These are phyloP conservation scores for Drosophila nasuta DNA, from an alignment of 1,140 invertebrate species.

Conservation along the genomic window DNA sequence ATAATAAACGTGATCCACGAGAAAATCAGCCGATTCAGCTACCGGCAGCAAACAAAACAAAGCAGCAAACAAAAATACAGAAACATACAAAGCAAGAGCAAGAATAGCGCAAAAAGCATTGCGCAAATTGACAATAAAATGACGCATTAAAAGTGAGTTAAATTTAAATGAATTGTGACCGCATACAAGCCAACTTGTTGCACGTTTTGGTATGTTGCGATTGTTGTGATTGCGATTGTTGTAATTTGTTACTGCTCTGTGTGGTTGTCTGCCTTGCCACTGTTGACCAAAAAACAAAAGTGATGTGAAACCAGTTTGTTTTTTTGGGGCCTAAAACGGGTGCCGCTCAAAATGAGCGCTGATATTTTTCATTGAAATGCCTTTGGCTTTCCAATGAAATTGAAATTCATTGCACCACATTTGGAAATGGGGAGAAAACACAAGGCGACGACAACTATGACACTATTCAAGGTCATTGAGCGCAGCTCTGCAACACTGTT, in stretches of 20 bases:
- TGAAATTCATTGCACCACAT: slow-evolving; percentile 32
- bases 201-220: slow-evolving; percentile 39
- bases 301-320: slow-evolving; percentile 45
- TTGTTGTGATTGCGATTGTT: slow-evolving; percentile 35
- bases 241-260: slow-evolving; percentile 2
- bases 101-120: slow-evolving; percentile 28
- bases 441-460: slow-evolving; percentile 40
- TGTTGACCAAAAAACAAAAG: slow-evolving; percentile 32
- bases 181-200: slow-evolving; percentile 58
- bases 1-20: slow-evolving; percentile 37
- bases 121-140: slow-evolving; percentile 67
- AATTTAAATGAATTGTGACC: slow-evolving; percentile 46
- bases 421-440: slow-evolving; percentile 35
- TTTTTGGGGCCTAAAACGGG: slow-evolving; percentile 50
- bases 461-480: slow-evolving; percentile 61
- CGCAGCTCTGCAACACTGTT: background rate
- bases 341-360: slow-evolving; percentile 14
- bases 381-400: slow-evolving; percentile 55
- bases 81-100: slow-evolving; percentile 26
- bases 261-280: slow-evolving; percentile 36
- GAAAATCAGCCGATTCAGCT: slow-evolving; percentile 4
- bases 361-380: slow-evolving; percentile 42
- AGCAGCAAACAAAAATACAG: slow-evolving; percentile 8
- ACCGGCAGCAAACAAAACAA: slow-evolving; percentile 8
- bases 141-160: slow-evolving; percentile 72